A percentile compares a stretch with the other conserved stretches of the same genome.
These are phyloP conservation scores for Austrofundulus limnaeus DNA, from an alignment of 2,113 vertebrate species.

Conservation along the genomic window DNA sequence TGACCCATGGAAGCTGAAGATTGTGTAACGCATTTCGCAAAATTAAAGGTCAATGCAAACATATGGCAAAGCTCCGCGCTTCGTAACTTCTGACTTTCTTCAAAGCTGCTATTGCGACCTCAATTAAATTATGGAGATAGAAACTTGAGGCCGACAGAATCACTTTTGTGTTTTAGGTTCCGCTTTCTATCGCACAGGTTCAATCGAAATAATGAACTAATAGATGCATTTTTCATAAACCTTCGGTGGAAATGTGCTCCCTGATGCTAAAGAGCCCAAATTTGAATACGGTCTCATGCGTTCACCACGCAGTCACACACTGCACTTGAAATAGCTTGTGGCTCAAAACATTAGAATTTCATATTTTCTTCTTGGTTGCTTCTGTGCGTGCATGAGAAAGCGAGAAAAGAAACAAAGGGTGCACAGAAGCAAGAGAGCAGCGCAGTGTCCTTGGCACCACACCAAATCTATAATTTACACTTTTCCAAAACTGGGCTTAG, in stretches of 20 bases:
- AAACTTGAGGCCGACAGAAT: constrained; percentile 72
- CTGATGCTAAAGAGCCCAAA: constrained; percentile 70
- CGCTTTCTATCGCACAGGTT: constrained; percentile 73
- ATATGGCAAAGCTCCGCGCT: constrained; percentile 61
- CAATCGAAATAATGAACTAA: constrained; percentile 77
- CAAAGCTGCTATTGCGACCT: constrained; percentile 74
- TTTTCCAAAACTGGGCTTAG: constrained; percentile 77
- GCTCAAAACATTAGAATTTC: constrained; percentile 80
- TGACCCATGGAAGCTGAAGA: constrained; percentile 67
- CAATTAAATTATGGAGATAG: constrained; percentile 81
- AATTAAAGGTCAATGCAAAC: constrained; percentile 77
- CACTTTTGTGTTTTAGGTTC: constrained; percentile 67
- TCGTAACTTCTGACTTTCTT: constrained; percentile 69
- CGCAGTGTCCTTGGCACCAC: constrained; percentile 66
- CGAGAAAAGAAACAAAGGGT: constrained; percentile 30
- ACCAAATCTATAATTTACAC: constrained; percentile 76
- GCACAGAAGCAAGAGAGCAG: constrained; percentile 49
- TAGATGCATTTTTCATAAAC: constrained; percentile 79
- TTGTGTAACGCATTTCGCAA: constrained; percentile 69
- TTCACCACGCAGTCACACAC: constrained; percentile 70
- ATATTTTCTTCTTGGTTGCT: constrained; percentile 71
- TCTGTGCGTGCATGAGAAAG: constrained; percentile 51
- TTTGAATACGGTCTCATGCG: constrained; percentile 76
- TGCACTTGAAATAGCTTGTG: constrained; percentile 78
- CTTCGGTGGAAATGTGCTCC: constrained; percentile 63